Percentiles rank a stretch among this genome's conserved stretches.
Conservation (phyloP, 2,113 vertebrate genomes). For the Chamaetylas fuelleborni region DNA sequence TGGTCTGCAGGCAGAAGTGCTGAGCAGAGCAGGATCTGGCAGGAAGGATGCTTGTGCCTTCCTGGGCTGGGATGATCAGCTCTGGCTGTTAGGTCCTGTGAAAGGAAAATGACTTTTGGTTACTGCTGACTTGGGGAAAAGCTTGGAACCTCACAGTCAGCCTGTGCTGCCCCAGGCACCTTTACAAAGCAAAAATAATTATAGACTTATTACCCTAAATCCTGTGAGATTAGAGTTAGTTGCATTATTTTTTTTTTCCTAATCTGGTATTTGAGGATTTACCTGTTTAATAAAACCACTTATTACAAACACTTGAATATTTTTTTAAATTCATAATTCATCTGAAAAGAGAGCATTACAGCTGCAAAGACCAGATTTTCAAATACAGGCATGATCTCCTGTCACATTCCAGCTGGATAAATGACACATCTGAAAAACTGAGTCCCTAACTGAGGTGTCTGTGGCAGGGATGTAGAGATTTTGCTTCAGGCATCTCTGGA, state of each 20-base stretch:
- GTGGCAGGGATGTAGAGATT: background rate
- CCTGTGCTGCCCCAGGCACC: background rate
- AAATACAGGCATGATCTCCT: background rate
- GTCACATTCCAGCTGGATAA: background rate
- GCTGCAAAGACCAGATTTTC: background rate
- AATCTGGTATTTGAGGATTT: conserved; percentile 28
- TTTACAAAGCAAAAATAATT: conserved; percentile 24
- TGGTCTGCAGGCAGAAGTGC: background rate
- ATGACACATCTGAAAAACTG: background rate
- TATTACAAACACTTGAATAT: background rate
- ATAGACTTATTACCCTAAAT: conserved; percentile 7
- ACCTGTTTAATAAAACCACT: conserved; percentile 8
- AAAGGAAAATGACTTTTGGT: background rate
- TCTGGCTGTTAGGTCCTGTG: background rate
- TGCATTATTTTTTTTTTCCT: background rate
- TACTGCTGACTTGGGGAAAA: background rate
- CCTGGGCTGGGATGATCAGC: background rate
- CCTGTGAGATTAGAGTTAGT: background rate
- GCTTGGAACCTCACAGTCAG: background rate
- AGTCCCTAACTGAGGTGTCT: background rate
- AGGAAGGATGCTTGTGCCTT: background rate
- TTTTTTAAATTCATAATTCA: background rate
- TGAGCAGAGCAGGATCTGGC: background rate
- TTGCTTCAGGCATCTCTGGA: background rate
- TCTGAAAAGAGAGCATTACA: background rate